Base-by-base conservation (phyloP, 2,888 invertebrate genomes). In the Lithophane socia region DNA sequence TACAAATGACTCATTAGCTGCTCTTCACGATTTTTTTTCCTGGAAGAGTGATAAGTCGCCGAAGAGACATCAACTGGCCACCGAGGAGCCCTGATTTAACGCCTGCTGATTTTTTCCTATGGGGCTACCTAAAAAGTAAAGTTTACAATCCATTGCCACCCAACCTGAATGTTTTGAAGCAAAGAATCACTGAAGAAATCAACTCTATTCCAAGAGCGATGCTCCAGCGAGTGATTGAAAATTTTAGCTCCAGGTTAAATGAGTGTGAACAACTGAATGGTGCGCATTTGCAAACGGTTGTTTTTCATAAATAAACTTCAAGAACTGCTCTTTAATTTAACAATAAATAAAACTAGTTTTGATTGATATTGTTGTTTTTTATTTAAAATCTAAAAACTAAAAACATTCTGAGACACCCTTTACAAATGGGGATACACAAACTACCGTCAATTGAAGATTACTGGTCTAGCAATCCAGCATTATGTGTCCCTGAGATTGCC, bases 1-100 rank as follows among this genome's bases (percentile, higher is more conserved):
- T 65, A 82, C 86, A 80, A 86, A 85, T 82, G 86, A 87, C 73
- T 87, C 42, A 13, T 64, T 64, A 64, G 63, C 63, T 42, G 63
- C 42, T 44, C 63, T 64, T 64, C 42, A 64, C n/a, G 42, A 44
- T 64, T 64, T n/a, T 13, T 13, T 64, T 64, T 8, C 63, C 42
- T 64, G n/a, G 54, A 56, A 56, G 63, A 61, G 61, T 61, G 29
- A 21, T 61, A 61, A 37, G 37, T 37, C 37, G 3, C 37, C 37
- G n/a, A 42, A 42, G 63, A 64, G 64, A 29, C 29, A 29, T 29
- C 29, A 29, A 29, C 29, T 29, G 29, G 29, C 29, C 29, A 37
- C 37, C 37, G n/a, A 42, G 63, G 63, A 64, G 64, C 44, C 44
- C 64, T n/a, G n/a, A 44, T 44, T 64, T 44, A 44, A 64, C 44